Evolutionary conservation across 2,888 invertebrate genomes (phyloP).

Genomic region (Plebejus argus): DNA sequence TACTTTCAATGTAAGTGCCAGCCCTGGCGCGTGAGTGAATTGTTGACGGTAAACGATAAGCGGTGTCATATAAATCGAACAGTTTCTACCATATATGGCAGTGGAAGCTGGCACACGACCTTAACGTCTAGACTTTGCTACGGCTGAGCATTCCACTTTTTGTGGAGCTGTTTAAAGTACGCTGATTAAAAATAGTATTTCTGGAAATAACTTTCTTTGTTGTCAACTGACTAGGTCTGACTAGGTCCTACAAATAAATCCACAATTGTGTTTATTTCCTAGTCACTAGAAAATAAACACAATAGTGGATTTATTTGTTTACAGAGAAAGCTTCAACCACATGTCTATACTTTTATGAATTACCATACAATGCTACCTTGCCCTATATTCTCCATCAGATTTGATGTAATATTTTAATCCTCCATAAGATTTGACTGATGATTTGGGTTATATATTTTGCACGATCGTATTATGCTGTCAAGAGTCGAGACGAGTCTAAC

Average conservation of each 20-base stretch:
- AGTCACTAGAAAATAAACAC: not conserved
- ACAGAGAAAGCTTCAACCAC: not conserved
- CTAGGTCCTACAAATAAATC: no score
- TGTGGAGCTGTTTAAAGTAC: slow-evolving; percentile 3
- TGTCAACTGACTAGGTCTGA: no score
- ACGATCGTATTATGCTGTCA: not conserved
- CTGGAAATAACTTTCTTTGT: not conserved
- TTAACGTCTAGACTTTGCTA: slow-evolving; percentile 46
- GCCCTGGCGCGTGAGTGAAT: slow-evolving; percentile 20
- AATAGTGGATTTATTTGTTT: not conserved
- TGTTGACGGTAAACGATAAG: slow-evolving; percentile 35
- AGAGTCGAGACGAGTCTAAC: not conserved
- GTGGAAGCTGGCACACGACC: slow-evolving; percentile 46
- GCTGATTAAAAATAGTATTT: slow-evolving; percentile 31
- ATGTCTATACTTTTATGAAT: not conserved
- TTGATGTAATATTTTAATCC: not conserved
- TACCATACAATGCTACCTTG: not conserved
- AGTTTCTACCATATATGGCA: slow-evolving; percentile 47
- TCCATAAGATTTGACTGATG: not conserved
- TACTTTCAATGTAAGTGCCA: not conserved
- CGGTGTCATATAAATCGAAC: slow-evolving; percentile 38
- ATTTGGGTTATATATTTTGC: not conserved
- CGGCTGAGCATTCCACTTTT: slow-evolving; percentile 29
- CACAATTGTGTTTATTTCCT: no score
- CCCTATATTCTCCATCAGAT: not conserved